A percentile compares a stretch with the other conserved stretches of the same genome.
Evolutionary conservation across 2,888 invertebrate genomes (phyloP).

Genomic region (Philereme vetulata): DNA sequence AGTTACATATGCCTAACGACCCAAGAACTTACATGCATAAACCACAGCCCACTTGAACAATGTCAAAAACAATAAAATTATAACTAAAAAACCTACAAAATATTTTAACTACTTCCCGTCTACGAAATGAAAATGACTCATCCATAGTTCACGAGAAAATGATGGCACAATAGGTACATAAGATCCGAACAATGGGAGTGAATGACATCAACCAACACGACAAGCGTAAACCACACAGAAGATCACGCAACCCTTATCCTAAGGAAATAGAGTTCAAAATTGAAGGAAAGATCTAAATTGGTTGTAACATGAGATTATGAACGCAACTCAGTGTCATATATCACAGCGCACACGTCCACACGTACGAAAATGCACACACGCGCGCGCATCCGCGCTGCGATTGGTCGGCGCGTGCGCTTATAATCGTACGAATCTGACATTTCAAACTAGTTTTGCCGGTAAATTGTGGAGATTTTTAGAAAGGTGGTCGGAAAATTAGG

Average conservation of each 20-base stretch:
- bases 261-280: constrained; percentile 48
- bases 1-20: constrained; percentile 31
- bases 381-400: constrained; percentile 17
- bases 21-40: constrained; percentile 46
- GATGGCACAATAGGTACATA: constrained; percentile 46
- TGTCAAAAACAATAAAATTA: constrained; percentile 56
- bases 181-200: constrained; percentile 46
- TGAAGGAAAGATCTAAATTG: constrained; percentile 2
- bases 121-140: constrained; percentile 43
- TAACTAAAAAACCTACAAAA: constrained; percentile 49
- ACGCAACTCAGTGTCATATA: constrained; percentile 41
- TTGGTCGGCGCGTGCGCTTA: constrained; percentile 40
- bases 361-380: constrained; percentile 25
- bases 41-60: constrained; percentile 43
- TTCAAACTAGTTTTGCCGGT: constrained; percentile 71
- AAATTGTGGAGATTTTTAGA: constrained; percentile 80
- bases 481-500: constrained; percentile 63
- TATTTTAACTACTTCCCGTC: constrained; percentile 61
- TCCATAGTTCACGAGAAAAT: constrained; percentile 66
- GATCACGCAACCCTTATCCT: constrained; percentile 14
- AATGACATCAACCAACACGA: constrained; percentile 54
- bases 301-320: constrained; percentile 40
- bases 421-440: constrained; percentile 44
- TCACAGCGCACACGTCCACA: constrained; percentile 27
- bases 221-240: constrained; percentile 29